phyloP scores from a whole-genome alignment of 2,888 invertebrate species.

The Frankliniella intonsa region DNA sequence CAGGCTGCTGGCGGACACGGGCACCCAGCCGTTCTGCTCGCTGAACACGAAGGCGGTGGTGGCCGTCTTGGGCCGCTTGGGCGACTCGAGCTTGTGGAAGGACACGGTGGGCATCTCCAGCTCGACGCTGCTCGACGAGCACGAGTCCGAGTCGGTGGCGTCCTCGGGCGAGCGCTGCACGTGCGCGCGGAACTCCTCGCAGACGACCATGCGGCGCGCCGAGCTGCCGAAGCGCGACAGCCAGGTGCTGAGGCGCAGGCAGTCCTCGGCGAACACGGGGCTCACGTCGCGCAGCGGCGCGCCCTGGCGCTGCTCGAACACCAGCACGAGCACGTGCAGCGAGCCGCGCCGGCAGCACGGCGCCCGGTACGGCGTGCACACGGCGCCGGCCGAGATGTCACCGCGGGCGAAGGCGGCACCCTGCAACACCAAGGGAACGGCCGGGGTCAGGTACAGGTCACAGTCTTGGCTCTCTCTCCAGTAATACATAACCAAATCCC shows the following conservation, averaged over 20 bases:
- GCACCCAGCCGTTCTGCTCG: slow-evolving; percentile 15
- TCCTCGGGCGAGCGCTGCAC: not conserved
- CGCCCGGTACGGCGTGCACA: slow-evolving; percentile 9
- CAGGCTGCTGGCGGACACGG: not conserved
- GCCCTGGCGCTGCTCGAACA: slow-evolving; percentile 3
- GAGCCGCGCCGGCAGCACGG: slow-evolving; percentile 10
- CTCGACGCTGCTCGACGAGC: slow-evolving; percentile 15
- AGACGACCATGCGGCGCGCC: slow-evolving; percentile 13
- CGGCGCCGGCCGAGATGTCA: not conserved
- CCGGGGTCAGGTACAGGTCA: not conserved
- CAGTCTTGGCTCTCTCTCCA: not conserved
- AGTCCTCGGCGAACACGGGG: slow-evolving; percentile 20
- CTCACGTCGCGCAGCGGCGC: not conserved
- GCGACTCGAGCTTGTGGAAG: slow-evolving; percentile 24
- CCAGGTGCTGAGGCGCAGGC: slow-evolving; percentile 11
- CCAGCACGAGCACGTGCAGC: slow-evolving; percentile 6
- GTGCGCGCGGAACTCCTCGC: slow-evolving; percentile 25
- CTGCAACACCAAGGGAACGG: not conserved
- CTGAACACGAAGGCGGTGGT: slow-evolving; percentile 14
- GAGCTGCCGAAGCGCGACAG: slow-evolving; percentile 16
- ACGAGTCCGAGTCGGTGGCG: not conserved
- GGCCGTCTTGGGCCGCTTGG: slow-evolving; percentile 17
- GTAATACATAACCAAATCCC: no score
- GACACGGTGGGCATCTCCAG: not conserved
- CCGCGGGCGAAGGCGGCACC: slow-evolving; percentile 17